A percentile compares a stretch with the other conserved stretches of the same genome.
phyloP scores from a whole-genome alignment of 2,113 vertebrate genomes.

The Pelodiscus sinensis region DNA sequence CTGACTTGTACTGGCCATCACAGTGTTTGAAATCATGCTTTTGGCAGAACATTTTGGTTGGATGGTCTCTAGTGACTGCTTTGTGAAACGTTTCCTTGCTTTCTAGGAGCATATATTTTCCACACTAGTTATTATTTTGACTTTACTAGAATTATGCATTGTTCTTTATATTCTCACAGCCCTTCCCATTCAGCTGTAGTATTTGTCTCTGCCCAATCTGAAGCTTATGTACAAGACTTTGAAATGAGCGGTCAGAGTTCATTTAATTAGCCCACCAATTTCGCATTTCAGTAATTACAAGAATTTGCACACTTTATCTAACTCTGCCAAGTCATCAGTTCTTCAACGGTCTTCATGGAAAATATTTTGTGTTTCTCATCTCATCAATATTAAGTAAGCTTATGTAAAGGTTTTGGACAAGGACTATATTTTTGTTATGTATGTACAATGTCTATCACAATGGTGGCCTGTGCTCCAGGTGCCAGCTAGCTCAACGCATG shows the following conservation, averaged over 20 bases:
- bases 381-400: not conserved
- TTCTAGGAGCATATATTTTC: not conserved
- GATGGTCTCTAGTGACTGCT: not conserved
- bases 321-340: not conserved
- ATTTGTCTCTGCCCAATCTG: not conserved
- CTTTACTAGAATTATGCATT: not conserved
- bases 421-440: not conserved
- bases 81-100: not conserved
- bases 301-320: not conserved
- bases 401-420: not conserved
- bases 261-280: not conserved
- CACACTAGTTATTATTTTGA: not conserved
- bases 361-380: not conserved
- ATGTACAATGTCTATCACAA: not conserved
- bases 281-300: constrained; percentile 4
- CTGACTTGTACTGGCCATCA: not conserved
- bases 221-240: not conserved
- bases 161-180: not conserved
- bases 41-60: not conserved
- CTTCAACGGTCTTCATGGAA: not conserved
- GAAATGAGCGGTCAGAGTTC: not conserved
- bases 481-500: not conserved
- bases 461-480: not conserved
- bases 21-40: not conserved
- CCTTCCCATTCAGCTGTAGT: not conserved